Base-by-base conservation (phyloP, 2,113 vertebrate genomes). In the Leucosticte australis region DNA sequence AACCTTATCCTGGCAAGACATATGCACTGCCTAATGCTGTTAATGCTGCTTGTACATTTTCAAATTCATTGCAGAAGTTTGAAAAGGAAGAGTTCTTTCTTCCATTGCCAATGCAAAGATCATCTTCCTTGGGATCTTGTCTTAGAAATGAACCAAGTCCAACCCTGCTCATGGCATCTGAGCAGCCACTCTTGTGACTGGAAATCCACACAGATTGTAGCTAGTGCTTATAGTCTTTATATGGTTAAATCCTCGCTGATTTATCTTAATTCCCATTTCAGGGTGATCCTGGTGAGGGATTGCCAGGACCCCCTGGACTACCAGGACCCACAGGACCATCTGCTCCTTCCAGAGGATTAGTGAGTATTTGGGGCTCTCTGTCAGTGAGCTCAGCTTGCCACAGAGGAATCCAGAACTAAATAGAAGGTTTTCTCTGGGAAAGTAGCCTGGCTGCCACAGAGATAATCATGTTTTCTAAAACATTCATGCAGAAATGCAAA, bases 201-300 rank as follows among this genome's bases (percentile, higher is more conserved):
- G 21, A 69, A 84, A 84, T 79, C 20, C 70, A 60, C 56, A 37
- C 11, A 69, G 53, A 79, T 26, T 68, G 46, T 27, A 73, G n/a
- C 15, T 68, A 49, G 9, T 44, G 18, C 37, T 91, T 70, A 46
- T 42, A 55, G 30, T 5, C 0, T 63, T 90, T 64, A 17, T 17
- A 4, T 30, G 4, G 21, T 77, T 59, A 94, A 83, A 60, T 77
- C 21, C 27, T 90, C 56, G 47, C 10, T 94, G 60, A 53, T 83
- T 86, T 73, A 53, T 73, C 31, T 83, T 92, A 28, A 33, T 69
- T 92, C 27, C 39, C 47, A 12, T 90, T 89, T 92, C 86, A 99
- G 99, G 98, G 98, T 47, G 98, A 98, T 95, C 46, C 93, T 86
- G 98, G 97, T 24, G 90, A 98, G 56, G 98, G 98, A 64, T 47